Conservation (phyloP, 1,140 invertebrate species). For the Saccostrea glomerata region DNA sequence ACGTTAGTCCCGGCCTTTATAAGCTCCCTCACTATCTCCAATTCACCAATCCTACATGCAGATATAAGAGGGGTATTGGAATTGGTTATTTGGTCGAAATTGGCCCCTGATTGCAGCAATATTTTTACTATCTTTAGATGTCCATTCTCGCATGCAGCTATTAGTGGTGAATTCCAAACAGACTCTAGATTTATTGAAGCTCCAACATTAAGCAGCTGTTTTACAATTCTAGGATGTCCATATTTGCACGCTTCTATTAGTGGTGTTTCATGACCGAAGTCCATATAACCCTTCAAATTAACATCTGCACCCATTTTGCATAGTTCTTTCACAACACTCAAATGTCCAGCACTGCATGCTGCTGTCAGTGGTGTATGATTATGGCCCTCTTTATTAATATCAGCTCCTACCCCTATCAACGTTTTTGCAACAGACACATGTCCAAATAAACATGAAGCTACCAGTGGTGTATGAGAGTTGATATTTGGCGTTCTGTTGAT, state of each 20-base stretch:
- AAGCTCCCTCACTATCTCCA: neutral
- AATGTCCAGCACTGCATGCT: neutral
- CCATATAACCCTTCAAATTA: neutral
- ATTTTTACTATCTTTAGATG: neutral
- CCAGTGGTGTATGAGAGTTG: too few relatives aligned
- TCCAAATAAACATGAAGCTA: neutral
- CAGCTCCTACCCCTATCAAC: neutral
- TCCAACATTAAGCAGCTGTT: neutral
- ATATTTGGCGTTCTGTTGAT: too few relatives aligned
- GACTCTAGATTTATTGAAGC: neutral
- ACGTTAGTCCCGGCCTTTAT: too few relatives aligned
- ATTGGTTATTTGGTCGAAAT: neutral
- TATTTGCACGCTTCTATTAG: neutral
- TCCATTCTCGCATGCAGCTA: neutral
- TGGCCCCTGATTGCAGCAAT: neutral
- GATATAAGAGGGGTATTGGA: neutral
- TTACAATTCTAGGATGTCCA: neutral
- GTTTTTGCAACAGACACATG: neutral
- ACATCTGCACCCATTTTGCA: neutral
- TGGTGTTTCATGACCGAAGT: neutral
- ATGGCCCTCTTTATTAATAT: neutral
- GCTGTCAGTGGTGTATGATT: neutral
- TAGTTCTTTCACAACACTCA: neutral
- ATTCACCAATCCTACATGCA: neutral
- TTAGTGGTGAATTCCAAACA: neutral